Base-by-base conservation (phyloP, 64 coral and sea anemone genomes). In the Catalaphyllia jardinei region DNA sequence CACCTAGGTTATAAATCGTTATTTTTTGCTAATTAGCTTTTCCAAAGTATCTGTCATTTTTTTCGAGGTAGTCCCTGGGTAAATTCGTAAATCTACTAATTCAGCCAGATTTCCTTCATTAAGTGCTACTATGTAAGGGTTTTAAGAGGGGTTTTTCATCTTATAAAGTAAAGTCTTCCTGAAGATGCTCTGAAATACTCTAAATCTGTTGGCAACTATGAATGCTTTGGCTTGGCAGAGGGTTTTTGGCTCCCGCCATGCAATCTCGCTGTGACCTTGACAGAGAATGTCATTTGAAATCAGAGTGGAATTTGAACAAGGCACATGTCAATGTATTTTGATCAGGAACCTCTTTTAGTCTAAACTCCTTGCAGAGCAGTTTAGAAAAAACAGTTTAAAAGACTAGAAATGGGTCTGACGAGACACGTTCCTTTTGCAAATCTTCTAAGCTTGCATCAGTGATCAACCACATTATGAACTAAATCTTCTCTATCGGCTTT, bases 61-160 rank as follows among this genome's bases (percentile, higher is more conserved):
- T 1, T 27, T 69, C 24, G 25, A 69, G 10, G 22, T 69, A 24
- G 4, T 10, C 10, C n/a, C 10, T 9, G n/a, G 10, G 22, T 69
- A 24, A 69, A 69, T 12, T 25, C 11, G 22, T 28, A 69, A 25
- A 69, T 65, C 65, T 69, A 27, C 24, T 2, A 57, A 69, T 24
- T 69, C 2, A 16, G 63, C 22, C 9, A 85, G 62, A 85, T 63
- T 85, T 69, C 81, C 81, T 71, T 85, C 13, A 50, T 51, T 71
- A 71, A 20, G 31, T 69, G n/a, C 33, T 50, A 17, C 8, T 24
- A 38, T 50, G 42, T 71, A 33, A 71, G 8, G 51, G 51, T 25
- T 71, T 71, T 28, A 85, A 27, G 60, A 31, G 38, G 38, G 14
- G 0, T 71, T 50, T 67, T 18, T 12, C 15, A 63, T 7, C 63